Evolutionary conservation across 2,888 invertebrate genomes (phyloP).

Genomic region (Microplitis deprimator): DNA sequence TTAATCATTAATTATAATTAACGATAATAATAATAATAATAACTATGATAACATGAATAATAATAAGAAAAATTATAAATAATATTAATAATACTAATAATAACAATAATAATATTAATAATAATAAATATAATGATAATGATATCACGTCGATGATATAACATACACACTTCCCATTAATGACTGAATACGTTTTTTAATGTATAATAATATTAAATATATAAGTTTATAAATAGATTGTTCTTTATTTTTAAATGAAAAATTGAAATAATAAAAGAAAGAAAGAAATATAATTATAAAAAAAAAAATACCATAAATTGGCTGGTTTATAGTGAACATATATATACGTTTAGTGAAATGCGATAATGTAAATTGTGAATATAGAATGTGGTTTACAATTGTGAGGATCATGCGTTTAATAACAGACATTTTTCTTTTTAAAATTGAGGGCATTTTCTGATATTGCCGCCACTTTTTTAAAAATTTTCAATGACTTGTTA

Average conservation of each 20-base stretch:
- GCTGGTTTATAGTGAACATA: conserved; percentile 11
- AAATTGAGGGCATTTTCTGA: background rate
- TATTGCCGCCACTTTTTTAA: background rate
- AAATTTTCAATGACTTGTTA: too few relatives aligned
- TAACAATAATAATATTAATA: conserved; percentile 52
- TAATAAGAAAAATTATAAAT: background rate
- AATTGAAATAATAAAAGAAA: conserved; percentile 27
- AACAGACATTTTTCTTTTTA: background rate
- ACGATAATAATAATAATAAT: background rate
- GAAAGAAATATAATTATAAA: conserved; percentile 34
- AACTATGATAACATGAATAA: background rate
- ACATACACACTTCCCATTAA: conserved; percentile 58
- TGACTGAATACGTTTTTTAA: conserved; percentile 61
- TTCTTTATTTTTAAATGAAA: conserved; percentile 66
- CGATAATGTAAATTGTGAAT: conserved; percentile 25
- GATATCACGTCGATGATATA: conserved; percentile 60
- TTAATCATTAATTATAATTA: background rate
- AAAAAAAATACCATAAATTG: conserved; percentile 33
- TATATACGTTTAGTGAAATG: background rate
- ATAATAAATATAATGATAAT: conserved; percentile 45
- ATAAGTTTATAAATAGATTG: conserved; percentile 57
- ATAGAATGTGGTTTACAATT: background rate
- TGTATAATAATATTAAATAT: conserved; percentile 22
- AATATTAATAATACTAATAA: background rate
- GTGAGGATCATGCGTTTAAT: background rate